Evolutionary conservation across 2,113 vertebrate species (phyloP).

Genomic region (Poicephalus meyeri): DNA sequence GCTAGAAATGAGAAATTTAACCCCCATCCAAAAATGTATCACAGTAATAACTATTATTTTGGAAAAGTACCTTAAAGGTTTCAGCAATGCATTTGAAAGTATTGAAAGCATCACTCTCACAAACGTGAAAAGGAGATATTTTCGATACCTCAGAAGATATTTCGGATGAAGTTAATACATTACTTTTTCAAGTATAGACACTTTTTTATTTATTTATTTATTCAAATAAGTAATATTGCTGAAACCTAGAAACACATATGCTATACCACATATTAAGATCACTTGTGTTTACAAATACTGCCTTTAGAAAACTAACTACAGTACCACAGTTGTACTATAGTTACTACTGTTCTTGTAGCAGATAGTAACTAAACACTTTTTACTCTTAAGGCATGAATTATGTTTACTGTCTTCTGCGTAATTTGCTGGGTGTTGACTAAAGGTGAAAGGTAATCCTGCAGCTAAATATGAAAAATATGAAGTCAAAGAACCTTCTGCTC

Average conservation of each 20-base stretch:
- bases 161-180: not conserved
- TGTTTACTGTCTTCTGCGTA: not conserved
- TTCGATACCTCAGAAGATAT: not conserved
- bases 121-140: not conserved
- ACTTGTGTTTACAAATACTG: not conserved
- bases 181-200: not conserved
- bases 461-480: not conserved
- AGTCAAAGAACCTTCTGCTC: not conserved
- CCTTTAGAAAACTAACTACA: not conserved
- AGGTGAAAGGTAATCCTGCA: not conserved
- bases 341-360: not conserved
- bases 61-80: not conserved
- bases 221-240: not conserved
- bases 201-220: not conserved
- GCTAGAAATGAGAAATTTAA: not conserved
- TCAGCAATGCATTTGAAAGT: not conserved
- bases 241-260: not conserved
- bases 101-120: not conserved
- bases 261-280: not conserved
- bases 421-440: not conserved
- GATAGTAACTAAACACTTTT: not conserved
- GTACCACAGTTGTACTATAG: not conserved
- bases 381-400: not conserved
- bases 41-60: not conserved
- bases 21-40: fast-evolving